Percentiles rank a stretch among this genome's conserved stretches.
Conservation (phyloP, 2,797 vertebrate genomes). For the Diplodus puntazzo region DNA sequence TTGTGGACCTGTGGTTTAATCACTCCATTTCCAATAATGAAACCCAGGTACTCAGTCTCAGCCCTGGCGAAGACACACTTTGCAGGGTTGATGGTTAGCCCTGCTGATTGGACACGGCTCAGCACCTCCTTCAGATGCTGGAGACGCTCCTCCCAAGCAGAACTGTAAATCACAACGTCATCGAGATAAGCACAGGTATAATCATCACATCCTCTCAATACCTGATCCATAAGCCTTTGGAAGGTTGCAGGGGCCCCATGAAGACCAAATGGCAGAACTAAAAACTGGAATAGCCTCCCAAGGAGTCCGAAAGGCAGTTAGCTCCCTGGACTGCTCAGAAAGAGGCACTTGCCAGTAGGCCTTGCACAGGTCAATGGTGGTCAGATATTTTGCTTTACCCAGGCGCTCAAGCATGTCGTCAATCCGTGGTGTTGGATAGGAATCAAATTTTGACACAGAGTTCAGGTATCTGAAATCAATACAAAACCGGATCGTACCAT, state of each 20-base stretch:
- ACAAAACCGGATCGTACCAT: constrained; percentile 6
- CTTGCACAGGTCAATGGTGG: background rate
- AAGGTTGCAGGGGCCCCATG: background rate
- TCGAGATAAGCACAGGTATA: background rate
- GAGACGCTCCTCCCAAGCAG: background rate
- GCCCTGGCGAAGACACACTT: constrained; percentile 7
- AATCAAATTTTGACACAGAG: constrained; percentile 22
- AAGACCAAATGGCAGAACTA: background rate
- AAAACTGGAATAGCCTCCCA: background rate
- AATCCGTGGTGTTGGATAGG: background rate
- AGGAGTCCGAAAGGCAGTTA: background rate
- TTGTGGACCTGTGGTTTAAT: background rate
- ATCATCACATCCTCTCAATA: background rate
- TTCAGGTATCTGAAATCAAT: constrained; percentile 19
- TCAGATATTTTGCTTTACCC: background rate
- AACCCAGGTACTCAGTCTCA: constrained; percentile 2
- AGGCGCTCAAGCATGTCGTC: background rate
- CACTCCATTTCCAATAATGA: background rate
- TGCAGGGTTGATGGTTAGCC: background rate
- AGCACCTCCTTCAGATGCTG: background rate
- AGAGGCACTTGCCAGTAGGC: background rate
- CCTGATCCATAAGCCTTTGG: background rate
- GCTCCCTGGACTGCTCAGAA: background rate
- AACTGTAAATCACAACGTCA: background rate
- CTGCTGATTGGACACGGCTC: background rate